Conservation (phyloP, 2,113 vertebrate species). For the Redunca redunca region DNA sequence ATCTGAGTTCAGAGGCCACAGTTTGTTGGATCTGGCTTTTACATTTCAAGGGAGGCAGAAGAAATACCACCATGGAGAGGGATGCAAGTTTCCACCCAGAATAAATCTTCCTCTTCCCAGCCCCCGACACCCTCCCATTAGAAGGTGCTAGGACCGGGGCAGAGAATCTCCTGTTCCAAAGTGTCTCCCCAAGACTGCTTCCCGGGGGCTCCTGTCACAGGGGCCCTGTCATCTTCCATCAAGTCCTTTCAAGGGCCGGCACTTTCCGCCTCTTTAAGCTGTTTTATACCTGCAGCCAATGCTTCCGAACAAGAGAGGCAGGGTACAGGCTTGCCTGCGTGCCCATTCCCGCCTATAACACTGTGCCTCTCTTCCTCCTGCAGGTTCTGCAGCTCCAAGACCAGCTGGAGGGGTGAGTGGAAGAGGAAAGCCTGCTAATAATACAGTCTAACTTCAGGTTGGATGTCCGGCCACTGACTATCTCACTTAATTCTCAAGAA, state of each 20-base stretch:
- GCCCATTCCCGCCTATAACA: rapidly evolving
- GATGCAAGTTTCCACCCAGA: conserved; percentile 45
- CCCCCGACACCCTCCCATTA: neutral
- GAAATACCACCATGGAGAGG: conserved; percentile 54
- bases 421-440: neutral
- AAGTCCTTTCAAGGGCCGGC: neutral
- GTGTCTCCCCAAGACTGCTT: neutral
- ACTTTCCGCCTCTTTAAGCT: neutral
- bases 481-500: neutral
- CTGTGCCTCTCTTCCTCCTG: neutral
- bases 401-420: neutral
- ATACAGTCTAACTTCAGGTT: rapidly evolving
- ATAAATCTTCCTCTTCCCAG: neutral
- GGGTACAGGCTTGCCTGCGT: neutral
- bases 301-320: neutral
- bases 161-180: neutral
- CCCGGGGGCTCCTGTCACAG: neutral
- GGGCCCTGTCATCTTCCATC: neutral
- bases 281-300: neutral
- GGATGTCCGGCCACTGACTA: neutral
- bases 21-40: conserved; percentile 64
- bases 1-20: conserved; percentile 46
- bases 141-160: neutral
- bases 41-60: conserved; percentile 65
- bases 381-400: neutral